Evolutionary conservation across 2,797 vertebrate species (phyloP).

Genomic region (Chiroxiphia lanceolata): DNA sequence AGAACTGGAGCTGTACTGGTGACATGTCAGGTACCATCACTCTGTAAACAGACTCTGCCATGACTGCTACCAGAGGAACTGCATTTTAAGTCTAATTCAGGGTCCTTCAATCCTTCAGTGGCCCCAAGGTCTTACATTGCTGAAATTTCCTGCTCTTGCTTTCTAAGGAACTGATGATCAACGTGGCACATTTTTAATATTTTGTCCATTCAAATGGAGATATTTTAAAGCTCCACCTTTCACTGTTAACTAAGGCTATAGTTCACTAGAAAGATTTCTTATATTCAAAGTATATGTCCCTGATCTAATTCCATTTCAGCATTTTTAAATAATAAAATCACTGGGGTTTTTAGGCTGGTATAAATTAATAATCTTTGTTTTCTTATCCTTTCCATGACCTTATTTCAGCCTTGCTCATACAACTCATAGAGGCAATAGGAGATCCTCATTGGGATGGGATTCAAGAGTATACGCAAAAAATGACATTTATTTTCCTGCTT

Average conservation of each 20-base stretch:
- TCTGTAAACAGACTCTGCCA: background rate
- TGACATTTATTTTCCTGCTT: background rate
- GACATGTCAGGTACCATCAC: rapidly evolving
- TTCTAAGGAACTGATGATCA: background rate
- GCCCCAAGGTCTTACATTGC: background rate
- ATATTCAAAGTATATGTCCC: background rate
- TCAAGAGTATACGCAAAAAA: background rate
- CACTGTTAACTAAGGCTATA: background rate
- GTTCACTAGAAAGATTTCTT: background rate
- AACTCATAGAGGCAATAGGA: background rate
- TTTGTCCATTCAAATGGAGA: background rate
- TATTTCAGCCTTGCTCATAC: background rate
- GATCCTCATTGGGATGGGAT: background rate
- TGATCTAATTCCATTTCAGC: background rate
- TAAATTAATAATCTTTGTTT: background rate
- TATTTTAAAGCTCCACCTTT: background rate
- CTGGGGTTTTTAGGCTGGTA: background rate
- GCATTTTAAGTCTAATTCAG: background rate
- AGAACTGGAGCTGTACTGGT: background rate
- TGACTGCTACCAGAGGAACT: rapidly evolving
- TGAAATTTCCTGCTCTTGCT: background rate
- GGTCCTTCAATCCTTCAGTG: background rate
- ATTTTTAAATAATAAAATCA: background rate
- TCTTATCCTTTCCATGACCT: background rate
- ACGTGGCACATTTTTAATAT: rapidly evolving